Conservation (phyloP, 2,888 invertebrate genomes). For the Cynaeus angustus region DNA sequence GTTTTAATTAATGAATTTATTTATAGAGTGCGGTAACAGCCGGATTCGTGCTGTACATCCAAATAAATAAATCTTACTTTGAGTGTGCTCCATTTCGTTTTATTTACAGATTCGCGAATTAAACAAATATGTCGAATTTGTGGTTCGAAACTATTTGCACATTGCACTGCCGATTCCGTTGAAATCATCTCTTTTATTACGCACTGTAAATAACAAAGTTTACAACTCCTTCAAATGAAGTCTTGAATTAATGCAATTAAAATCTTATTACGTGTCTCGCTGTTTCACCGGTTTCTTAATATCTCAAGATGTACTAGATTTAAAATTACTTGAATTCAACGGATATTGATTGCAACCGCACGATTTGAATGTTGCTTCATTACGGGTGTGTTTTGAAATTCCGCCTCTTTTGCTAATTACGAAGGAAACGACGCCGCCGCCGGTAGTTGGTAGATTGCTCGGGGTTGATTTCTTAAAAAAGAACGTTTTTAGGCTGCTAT, state of each 20-base stretch:
- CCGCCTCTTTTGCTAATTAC: constrained; percentile 49
- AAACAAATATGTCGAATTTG: constrained; percentile 19
- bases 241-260: constrained; percentile 11
- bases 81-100: constrained; percentile 21
- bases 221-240: not conserved
- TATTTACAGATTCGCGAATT: constrained; percentile 14
- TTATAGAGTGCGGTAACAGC: constrained; percentile 34
- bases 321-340: constrained; percentile 28
- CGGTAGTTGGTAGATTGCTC: constrained; percentile 42
- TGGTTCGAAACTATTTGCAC: not conserved
- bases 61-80: constrained; percentile 37
- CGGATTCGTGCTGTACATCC: constrained; percentile 15
- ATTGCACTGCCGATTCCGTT: no score
- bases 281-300: not conserved
- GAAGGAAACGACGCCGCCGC: constrained; percentile 51
- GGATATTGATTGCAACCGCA: constrained; percentile 39
- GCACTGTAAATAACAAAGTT: not conserved
- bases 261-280: constrained; percentile 5
- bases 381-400: constrained; percentile 44
- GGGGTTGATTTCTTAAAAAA: constrained; percentile 36
- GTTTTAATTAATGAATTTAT: constrained; percentile 35
- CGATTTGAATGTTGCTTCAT: constrained; percentile 49
- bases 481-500: constrained; percentile 17
- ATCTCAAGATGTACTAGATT: not conserved
- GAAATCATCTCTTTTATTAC: constrained; percentile 1